Evolutionary conservation across 2,797 vertebrate species (phyloP), one percentile per base, ranked within the genome.

Genomic region (Kryptopterus vitreolus): DNA sequence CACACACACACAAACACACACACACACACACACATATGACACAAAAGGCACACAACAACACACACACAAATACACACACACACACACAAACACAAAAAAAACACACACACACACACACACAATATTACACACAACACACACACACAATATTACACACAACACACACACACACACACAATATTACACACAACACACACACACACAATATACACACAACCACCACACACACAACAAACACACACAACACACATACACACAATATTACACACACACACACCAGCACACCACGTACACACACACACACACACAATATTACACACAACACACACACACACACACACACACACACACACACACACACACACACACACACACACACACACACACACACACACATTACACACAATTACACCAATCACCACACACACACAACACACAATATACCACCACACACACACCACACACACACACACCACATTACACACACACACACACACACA

Each of bases 1-100:
- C n/a, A 31, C 31, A 38, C 38, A 43, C 38, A 76, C 93, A 91
- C 63, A 97, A 87, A 2, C 92, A 93, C 75, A 95, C 55, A 76
- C 38, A 52, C 16, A 31, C 38, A 1, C n/a, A 13, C 18, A 75
- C 0, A 9, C 68, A 78, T n/a, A n/a, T n/a, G n/a, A n/a, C n/a
- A n/a, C n/a, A n/a, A n/a, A n/a, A n/a, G n/a, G n/a, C n/a, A n/a
- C n/a, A n/a, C n/a, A n/a, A n/a, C n/a, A n/a, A n/a, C n/a, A n/a
- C n/a, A n/a, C n/a, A n/a, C n/a, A n/a, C n/a, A n/a, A n/a, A n/a
- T n/a, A n/a, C n/a, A n/a, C n/a, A n/a, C n/a, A n/a, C 33, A 68
- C 63, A 66, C n/a, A 52, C 43, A 78, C 48, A 78, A 16, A 22
- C 16, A 26, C n/a, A 57, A 1, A 31, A 46, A 59, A 31, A 31